A percentile compares a stretch with the other conserved stretches of the same genome.
phyloP scores from a whole-genome alignment of 2,113 vertebrate genomes.

The Cololabis saira region DNA sequence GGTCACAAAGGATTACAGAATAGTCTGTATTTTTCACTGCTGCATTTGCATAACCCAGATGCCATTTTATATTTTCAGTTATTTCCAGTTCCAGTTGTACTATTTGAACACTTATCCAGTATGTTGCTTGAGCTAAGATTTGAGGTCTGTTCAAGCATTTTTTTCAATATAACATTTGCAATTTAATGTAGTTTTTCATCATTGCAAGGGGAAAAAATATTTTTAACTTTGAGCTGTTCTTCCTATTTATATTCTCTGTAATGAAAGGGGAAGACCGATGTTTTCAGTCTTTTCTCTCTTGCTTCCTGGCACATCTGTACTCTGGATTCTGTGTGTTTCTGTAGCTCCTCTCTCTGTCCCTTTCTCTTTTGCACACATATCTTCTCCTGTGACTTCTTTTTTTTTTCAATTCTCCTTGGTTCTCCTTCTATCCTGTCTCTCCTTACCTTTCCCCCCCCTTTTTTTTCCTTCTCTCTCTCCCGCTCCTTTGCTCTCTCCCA shows the following conservation, averaged over 20 bases:
- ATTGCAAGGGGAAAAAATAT: slow-evolving; percentile 35
- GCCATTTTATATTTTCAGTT: slow-evolving; percentile 8
- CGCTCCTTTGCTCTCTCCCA: slow-evolving; percentile 78
- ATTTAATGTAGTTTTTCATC: slow-evolving; percentile 50
- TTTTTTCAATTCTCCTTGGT: slow-evolving; percentile 79
- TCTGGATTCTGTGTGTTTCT: slow-evolving; percentile 67
- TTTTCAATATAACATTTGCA: slow-evolving; percentile 49
- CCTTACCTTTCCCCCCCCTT: slow-evolving; percentile 55
- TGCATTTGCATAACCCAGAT: slow-evolving; percentile 5
- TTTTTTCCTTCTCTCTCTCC: slow-evolving; percentile 60
- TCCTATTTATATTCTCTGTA: slow-evolving; percentile 34
- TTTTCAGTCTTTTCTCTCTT: slow-evolving; percentile 62
- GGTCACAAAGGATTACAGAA: too few relatives aligned
- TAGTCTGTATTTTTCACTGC: background rate
- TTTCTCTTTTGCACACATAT: slow-evolving; percentile 63
- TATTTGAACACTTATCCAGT: slow-evolving; percentile 25
- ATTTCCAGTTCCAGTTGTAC: slow-evolving; percentile 8
- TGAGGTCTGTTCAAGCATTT: slow-evolving; percentile 38
- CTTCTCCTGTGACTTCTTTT: slow-evolving; percentile 78
- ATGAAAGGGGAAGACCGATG: slow-evolving; percentile 66
- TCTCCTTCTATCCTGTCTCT: slow-evolving; percentile 73
- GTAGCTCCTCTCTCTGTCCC: slow-evolving; percentile 42
- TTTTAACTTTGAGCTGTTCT: slow-evolving; percentile 37
- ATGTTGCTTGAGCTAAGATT: slow-evolving; percentile 22
- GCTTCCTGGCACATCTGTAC: slow-evolving; percentile 59